These are phyloP conservation scores for Dione vanillae DNA, from an alignment of 2,888 invertebrate species.

Conservation along the genomic window DNA sequence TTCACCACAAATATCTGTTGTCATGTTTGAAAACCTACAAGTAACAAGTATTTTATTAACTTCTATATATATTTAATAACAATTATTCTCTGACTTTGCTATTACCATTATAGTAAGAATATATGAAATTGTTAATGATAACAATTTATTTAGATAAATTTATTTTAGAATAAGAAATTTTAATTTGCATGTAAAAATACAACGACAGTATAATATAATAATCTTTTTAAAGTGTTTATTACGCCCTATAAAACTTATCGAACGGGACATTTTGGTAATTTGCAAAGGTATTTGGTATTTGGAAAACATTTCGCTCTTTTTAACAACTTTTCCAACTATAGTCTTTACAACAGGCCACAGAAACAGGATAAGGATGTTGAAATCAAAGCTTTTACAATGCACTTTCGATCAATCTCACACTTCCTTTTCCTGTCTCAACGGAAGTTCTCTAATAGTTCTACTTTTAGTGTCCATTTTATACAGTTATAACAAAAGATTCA, in stretches of 20 bases:
- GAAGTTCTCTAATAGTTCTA: constrained; percentile 52
- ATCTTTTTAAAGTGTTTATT: background rate
- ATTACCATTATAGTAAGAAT: constrained; percentile 5
- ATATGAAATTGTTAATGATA: background rate
- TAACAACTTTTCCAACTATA: constrained; percentile 36
- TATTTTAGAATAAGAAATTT: background rate
- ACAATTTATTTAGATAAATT: background rate
- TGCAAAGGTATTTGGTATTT: background rate
- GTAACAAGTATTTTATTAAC: background rate
- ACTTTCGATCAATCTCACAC: constrained; percentile 68
- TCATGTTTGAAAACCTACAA: constrained; percentile 54
- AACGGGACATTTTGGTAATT: constrained; percentile 5
- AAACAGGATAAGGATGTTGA: constrained; percentile 66
- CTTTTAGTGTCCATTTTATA: constrained; percentile 37
- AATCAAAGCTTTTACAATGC: constrained; percentile 49
- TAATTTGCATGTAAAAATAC: background rate
- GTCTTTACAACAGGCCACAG: constrained; percentile 20
- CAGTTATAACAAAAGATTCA: constrained; percentile 24
- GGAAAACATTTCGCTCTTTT: constrained; percentile 25
- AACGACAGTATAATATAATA: background rate
- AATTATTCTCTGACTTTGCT: background rate
- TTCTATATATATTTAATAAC: background rate
- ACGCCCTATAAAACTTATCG: background rate
- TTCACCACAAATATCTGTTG: constrained; percentile 60
- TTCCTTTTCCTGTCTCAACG: constrained; percentile 83